Conservation (phyloP, 2,888 invertebrate genomes). For the Anagyrus pseudococci region DNA sequence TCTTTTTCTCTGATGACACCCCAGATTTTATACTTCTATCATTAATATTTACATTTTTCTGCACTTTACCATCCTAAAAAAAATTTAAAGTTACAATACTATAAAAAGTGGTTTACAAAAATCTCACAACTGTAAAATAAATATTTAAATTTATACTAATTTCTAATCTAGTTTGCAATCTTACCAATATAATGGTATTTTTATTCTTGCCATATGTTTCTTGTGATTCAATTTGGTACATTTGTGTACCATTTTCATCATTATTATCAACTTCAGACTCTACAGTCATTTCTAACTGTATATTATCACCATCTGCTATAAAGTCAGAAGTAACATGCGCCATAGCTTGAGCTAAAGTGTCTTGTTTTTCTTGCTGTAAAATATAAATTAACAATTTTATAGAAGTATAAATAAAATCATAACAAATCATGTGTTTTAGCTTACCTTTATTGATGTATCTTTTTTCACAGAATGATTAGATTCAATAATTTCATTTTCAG, state of each 20-base stretch:
- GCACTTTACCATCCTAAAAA: background rate
- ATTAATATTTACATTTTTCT: background rate
- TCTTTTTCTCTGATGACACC: no score
- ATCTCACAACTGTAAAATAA: background rate
- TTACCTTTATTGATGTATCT: slow-evolving; percentile 14
- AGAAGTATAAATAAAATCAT: background rate
- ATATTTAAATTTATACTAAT: background rate
- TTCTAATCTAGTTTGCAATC: slow-evolving; percentile 2
- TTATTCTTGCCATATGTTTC: slow-evolving; percentile 1
- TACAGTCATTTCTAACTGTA: slow-evolving; percentile 53
- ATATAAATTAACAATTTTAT: no score
- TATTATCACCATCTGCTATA: slow-evolving; percentile 45
- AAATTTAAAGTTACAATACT: no score
- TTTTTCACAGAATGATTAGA: slow-evolving; percentile 33
- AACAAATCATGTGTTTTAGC: slow-evolving; percentile 4
- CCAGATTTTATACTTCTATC: no score
- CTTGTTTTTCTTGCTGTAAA: slow-evolving; percentile 44
- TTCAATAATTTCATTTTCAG: background rate
- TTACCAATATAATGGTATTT: slow-evolving; percentile 10
- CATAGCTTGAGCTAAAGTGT: slow-evolving; percentile 54
- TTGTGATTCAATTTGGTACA: slow-evolving; percentile 18
- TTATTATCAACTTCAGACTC: slow-evolving; percentile 43
- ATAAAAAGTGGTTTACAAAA: no score
- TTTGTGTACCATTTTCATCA: slow-evolving; percentile 15
- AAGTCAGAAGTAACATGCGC: slow-evolving; percentile 55